Conservation (phyloP, 2,888 invertebrate genomes). For the Agonopterix arenella region DNA sequence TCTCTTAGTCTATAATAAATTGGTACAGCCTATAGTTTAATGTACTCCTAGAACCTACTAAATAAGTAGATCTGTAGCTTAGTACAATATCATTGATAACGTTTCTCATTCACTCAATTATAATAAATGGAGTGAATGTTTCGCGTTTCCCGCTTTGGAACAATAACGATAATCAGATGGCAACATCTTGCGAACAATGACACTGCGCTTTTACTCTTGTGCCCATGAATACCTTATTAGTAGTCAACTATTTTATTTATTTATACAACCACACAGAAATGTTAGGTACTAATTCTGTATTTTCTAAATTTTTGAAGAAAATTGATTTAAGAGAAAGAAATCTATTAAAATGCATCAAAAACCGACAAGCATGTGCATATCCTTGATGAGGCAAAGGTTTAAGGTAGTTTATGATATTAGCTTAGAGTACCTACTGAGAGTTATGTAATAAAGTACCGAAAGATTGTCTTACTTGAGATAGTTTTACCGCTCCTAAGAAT, state of each 20-base stretch:
- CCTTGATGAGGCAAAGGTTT: too few species aligned
- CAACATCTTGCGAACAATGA: slow-evolving; percentile 67
- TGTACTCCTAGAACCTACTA: neutral
- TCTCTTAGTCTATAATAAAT: too few species aligned
- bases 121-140: slow-evolving; percentile 69
- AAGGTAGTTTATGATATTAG: too few species aligned
- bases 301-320: too few species aligned
- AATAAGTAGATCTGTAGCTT: slow-evolving; percentile 14
- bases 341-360: too few species aligned
- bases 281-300: neutral
- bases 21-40: too few species aligned
- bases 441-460: too few species aligned
- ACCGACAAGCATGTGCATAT: too few species aligned
- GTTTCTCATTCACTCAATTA: slow-evolving; percentile 70
- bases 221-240: slow-evolving; percentile 24
- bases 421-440: too few species aligned
- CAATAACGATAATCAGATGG: slow-evolving; percentile 67
- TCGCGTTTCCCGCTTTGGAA: slow-evolving; percentile 66
- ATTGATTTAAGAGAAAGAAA: too few species aligned
- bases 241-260: neutral
- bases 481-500: too few species aligned
- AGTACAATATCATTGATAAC: slow-evolving; percentile 62
- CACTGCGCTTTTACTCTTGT: slow-evolving; percentile 45
- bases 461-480: too few species aligned
- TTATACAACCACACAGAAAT: neutral